phyloP scores from a whole-genome alignment of 2,113 vertebrate genomes.

The Eublepharis macularius region DNA sequence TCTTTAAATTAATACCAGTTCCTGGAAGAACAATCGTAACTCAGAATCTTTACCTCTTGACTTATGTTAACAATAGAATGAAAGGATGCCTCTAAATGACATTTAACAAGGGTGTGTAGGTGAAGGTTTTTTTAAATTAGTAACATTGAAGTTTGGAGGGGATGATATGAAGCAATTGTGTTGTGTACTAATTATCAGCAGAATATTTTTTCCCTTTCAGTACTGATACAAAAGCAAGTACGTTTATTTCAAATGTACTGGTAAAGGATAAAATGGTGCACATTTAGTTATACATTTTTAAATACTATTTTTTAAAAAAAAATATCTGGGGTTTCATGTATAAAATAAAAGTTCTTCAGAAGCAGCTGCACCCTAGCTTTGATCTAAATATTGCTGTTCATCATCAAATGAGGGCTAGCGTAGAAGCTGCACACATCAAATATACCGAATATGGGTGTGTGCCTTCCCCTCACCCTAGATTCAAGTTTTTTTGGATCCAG shows the following conservation, averaged over 20 bases:
- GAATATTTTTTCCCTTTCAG: background rate
- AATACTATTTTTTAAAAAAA: background rate
- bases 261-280: background rate
- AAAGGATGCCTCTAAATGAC: constrained; percentile 9
- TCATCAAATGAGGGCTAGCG: background rate
- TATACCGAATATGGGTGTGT: no score
- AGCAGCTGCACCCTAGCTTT: background rate
- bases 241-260: background rate
- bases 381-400: background rate
- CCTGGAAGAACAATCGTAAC: background rate
- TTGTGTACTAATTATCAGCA: background rate
- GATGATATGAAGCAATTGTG: constrained; percentile 6
- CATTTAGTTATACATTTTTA: background rate
- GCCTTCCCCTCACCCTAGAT: no score
- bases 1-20: background rate
- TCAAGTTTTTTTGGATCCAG: no score
- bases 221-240: background rate
- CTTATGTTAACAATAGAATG: background rate
- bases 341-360: background rate
- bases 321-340: background rate
- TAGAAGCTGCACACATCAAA: no score
- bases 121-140: constrained; percentile 3
- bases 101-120: background rate
- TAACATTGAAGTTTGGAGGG: background rate
- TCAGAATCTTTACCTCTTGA: background rate